Evolutionary conservation across 2,113 vertebrate genomes (phyloP).

Genomic region (Halcyon senegalensis): DNA sequence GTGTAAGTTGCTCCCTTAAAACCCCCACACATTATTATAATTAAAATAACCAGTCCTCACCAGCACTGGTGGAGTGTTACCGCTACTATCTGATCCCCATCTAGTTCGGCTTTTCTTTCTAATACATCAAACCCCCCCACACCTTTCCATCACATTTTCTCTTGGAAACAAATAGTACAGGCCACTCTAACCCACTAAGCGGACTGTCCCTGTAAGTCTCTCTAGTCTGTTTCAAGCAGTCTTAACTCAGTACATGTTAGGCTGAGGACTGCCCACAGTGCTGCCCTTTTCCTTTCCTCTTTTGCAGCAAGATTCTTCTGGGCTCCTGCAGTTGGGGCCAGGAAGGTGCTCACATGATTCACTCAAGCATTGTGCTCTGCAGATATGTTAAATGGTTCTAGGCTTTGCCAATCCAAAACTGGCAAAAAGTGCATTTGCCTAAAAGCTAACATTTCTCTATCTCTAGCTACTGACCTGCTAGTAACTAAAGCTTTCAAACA

Average conservation of each 20-base stretch:
- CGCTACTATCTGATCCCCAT: not conserved
- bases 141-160: not conserved
- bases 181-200: not conserved
- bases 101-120: not conserved
- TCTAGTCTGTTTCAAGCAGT: not conserved
- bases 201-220: not conserved
- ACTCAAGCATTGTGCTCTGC: not conserved
- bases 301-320: not conserved
- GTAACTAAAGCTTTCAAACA: not conserved
- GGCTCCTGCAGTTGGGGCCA: not conserved
- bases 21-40: not conserved
- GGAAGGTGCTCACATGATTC: not conserved
- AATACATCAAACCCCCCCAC: fast-evolving
- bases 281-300: not conserved
- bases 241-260: not conserved
- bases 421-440: not conserved
- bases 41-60: not conserved
- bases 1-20: not conserved
- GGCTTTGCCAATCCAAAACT: not conserved
- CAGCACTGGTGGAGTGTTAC: not conserved
- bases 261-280: not conserved
- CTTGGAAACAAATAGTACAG: not conserved
- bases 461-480: not conserved
- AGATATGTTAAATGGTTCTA: not conserved
- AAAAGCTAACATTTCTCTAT: not conserved